Evolutionary conservation across 2,797 vertebrate species (phyloP).

Genomic region (Lacerta viridis): DNA sequence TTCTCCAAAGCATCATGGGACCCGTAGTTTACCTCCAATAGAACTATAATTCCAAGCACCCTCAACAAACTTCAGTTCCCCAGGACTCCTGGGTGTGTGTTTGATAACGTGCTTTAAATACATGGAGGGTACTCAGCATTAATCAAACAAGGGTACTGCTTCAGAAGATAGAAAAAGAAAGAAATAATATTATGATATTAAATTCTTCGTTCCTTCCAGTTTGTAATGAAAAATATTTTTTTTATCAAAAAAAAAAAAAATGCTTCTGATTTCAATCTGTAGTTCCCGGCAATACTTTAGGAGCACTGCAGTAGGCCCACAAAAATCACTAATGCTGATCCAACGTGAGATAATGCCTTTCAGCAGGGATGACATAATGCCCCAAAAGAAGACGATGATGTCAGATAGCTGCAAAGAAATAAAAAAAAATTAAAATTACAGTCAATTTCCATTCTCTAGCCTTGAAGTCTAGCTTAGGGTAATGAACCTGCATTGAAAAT

Average conservation of each 20-base stretch:
- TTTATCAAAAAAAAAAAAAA: slow-evolving; percentile 44
- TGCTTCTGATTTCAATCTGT: slow-evolving; percentile 84
- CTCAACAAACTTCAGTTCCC: too few relatives aligned
- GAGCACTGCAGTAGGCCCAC: slow-evolving; percentile 83
- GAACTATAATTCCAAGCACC: too few relatives aligned
- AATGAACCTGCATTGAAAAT: slow-evolving; percentile 79
- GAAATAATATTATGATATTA: slow-evolving; percentile 64
- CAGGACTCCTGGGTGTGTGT: too few relatives aligned
- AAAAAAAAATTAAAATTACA: slow-evolving; percentile 76
- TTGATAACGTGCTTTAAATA: too few relatives aligned
- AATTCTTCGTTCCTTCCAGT: slow-evolving; percentile 77
- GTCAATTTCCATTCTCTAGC: slow-evolving; percentile 81
- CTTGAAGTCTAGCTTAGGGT: slow-evolving; percentile 76
- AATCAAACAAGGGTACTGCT: slow-evolving; percentile 43
- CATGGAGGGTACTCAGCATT: too few relatives aligned
- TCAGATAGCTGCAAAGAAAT: slow-evolving; percentile 79
- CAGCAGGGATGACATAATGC: slow-evolving; percentile 88
- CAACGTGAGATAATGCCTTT: slow-evolving; percentile 85
- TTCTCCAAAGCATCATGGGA: background rate
- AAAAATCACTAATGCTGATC: slow-evolving; percentile 84
- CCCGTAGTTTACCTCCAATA: too few relatives aligned
- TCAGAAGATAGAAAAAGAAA: slow-evolving; percentile 73
- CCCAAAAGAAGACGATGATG: slow-evolving; percentile 88
- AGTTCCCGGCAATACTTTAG: slow-evolving; percentile 83
- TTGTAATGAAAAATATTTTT: slow-evolving; percentile 79